phyloP scores from a whole-genome alignment of 2,113 vertebrate genomes.

The Hassar affinis region DNA sequence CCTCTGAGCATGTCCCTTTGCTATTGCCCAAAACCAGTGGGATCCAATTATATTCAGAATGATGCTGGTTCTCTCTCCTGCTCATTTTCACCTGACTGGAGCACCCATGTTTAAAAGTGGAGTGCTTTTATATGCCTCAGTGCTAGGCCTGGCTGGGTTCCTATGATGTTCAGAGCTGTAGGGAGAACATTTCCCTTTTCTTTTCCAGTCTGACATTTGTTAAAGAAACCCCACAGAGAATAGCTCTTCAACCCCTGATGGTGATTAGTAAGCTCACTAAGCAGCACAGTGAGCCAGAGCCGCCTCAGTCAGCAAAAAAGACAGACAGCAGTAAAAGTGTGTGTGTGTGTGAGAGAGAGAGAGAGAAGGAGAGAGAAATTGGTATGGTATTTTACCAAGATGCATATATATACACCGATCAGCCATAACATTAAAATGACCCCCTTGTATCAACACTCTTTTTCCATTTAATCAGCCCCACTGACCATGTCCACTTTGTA shows the following conservation, averaged over 20 bases:
- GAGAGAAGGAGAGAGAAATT: background rate
- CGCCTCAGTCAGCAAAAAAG: slow-evolving; percentile 36
- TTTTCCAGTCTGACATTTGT: slow-evolving; percentile 58
- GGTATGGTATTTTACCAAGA: background rate
- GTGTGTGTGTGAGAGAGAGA: background rate
- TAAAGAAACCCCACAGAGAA: slow-evolving; percentile 49
- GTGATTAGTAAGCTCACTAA: slow-evolving; percentile 50
- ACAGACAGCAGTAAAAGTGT: background rate
- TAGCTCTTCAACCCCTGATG: slow-evolving; percentile 22
- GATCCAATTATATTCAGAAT: slow-evolving; percentile 48
- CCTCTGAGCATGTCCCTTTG: slow-evolving; percentile 23
- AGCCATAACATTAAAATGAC: too few species aligned
- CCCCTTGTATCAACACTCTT: too few species aligned
- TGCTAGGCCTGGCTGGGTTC: slow-evolving; percentile 42
- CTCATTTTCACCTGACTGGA: slow-evolving; percentile 39
- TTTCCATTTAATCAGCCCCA: too few species aligned
- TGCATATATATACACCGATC: too few species aligned
- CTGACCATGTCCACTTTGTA: too few species aligned
- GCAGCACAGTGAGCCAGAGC: slow-evolving; percentile 12
- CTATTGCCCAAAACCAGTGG: slow-evolving; percentile 46
- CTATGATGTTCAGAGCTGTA: slow-evolving; percentile 44
- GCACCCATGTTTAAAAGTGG: slow-evolving; percentile 42
- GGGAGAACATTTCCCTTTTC: slow-evolving; percentile 53
- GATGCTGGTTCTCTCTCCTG: slow-evolving; percentile 2
- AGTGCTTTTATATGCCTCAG: slow-evolving; percentile 44